Percentiles rank a stretch among this genome's conserved stretches.
Conservation (phyloP, 2,797 vertebrate species). For the Platalea minor region DNA sequence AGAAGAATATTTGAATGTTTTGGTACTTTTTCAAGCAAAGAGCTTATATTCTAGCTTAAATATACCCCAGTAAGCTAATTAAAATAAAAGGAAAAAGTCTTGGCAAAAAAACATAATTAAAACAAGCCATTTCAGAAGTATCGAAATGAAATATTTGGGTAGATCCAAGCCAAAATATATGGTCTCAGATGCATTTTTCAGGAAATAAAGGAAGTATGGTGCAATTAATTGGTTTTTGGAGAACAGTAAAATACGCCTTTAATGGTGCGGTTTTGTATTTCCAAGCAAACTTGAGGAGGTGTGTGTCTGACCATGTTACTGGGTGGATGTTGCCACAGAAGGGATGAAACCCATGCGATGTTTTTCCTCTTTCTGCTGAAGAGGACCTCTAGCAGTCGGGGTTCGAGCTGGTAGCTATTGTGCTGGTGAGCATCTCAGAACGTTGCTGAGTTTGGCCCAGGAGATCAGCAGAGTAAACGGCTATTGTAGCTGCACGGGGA, state of each 20-base stretch:
- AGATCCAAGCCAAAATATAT: not conserved
- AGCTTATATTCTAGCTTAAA: not conserved
- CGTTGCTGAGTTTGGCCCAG: not conserved
- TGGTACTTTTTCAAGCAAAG: constrained; percentile 14
- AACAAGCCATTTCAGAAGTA: not conserved
- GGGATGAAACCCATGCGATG: rapidly evolving
- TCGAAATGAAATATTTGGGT: constrained; percentile 1
- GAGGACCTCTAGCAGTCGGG: not conserved
- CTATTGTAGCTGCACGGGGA: not conserved
- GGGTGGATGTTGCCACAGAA: not conserved
- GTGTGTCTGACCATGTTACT: not conserved
- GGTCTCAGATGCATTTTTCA: not conserved
- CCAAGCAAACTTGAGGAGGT: not conserved
- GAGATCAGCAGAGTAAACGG: not conserved
- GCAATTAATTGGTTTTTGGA: not conserved
- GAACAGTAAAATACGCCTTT: not conserved
- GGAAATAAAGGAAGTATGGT: not conserved
- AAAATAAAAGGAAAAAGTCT: not conserved
- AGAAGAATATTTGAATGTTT: constrained; percentile 7
- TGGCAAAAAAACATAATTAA: not conserved
- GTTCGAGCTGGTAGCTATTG: not conserved
- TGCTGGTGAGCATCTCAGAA: not conserved
- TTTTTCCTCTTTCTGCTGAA: not conserved
- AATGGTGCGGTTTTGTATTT: not conserved
- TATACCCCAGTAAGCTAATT: constrained; percentile 2